phyloP scores from a whole-genome alignment of 2,113 vertebrate species.

The Pogonocichla stellata region DNA sequence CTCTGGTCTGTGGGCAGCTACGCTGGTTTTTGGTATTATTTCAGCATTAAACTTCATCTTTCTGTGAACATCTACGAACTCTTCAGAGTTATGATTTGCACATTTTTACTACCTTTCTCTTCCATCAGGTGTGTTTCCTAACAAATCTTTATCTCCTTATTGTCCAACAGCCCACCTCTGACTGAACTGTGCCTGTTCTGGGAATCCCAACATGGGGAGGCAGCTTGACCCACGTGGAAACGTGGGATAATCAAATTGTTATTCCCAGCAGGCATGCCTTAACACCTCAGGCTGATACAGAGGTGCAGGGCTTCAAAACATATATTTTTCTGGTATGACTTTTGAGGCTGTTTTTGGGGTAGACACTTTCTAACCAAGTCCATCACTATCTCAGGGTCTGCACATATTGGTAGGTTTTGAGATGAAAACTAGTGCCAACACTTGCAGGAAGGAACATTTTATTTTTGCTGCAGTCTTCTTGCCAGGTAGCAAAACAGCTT shows the following conservation, averaged over 20 bases:
- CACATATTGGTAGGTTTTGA: accelerated
- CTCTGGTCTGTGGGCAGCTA: background rate
- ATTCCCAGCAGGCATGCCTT: background rate
- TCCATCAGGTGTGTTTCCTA: background rate
- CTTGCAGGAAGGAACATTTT: background rate
- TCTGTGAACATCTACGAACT: background rate
- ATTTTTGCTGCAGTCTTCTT: background rate
- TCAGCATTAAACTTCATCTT: background rate
- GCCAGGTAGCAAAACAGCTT: accelerated
- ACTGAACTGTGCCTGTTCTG: background rate
- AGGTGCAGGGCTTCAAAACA: background rate
- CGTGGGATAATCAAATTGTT: too few species aligned
- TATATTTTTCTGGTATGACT: background rate
- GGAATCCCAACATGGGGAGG: background rate
- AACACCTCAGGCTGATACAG: background rate
- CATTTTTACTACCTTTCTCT: background rate
- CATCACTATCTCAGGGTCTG: background rate
- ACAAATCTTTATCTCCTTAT: background rate
- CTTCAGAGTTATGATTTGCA: background rate
- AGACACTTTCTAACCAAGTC: background rate
- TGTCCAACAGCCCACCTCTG: background rate
- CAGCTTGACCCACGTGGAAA: background rate
- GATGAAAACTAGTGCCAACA: background rate
- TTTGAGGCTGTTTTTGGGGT: background rate
- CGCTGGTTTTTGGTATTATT: background rate